Conservation (phyloP, 2,888 invertebrate species). For the Sycophila texana region DNA sequence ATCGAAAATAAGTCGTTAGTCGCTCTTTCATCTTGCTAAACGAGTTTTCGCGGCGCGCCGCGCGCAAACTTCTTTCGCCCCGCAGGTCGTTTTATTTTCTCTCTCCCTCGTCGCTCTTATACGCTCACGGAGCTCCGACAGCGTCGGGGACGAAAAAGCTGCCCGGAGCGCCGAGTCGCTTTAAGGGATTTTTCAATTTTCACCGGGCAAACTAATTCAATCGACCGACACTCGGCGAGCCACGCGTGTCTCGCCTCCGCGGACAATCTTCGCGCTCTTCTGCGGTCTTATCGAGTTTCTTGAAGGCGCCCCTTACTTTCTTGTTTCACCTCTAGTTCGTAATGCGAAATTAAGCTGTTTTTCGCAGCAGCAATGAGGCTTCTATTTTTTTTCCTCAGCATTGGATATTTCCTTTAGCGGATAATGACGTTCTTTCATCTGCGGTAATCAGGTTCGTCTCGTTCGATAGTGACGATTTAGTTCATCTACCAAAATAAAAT, state of each 20-base stretch:
- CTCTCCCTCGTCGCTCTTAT: neutral
- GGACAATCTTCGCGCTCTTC: constrained; percentile 37
- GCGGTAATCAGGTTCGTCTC: too few relatives aligned
- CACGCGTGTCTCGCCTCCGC: constrained; percentile 10
- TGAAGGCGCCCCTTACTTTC: neutral
- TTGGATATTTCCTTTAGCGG: too few relatives aligned
- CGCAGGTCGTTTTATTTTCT: constrained; percentile 48
- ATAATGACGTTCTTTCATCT: too few relatives aligned
- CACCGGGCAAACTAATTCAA: constrained; percentile 71
- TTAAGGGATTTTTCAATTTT: constrained; percentile 75
- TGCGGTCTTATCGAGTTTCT: constrained; percentile 26
- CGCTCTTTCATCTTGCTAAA: constrained; percentile 75
- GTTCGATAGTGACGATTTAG: too few relatives aligned
- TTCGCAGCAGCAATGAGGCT: neutral
- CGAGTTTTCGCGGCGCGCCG: constrained; percentile 74
- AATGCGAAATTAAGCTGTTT: neutral
- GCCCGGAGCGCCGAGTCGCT: constrained; percentile 67
- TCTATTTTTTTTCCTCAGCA: too few relatives aligned
- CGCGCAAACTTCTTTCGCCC: constrained; percentile 61
- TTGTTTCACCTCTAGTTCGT: neutral
- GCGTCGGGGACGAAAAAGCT: neutral
- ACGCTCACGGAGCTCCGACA: too few relatives aligned
- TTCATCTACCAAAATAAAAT: too few relatives aligned
- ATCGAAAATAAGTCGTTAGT: constrained; percentile 76
- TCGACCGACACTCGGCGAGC: constrained; percentile 58